Conservation (phyloP, 2,113 vertebrate genomes). For the Prinia subflava region DNA sequence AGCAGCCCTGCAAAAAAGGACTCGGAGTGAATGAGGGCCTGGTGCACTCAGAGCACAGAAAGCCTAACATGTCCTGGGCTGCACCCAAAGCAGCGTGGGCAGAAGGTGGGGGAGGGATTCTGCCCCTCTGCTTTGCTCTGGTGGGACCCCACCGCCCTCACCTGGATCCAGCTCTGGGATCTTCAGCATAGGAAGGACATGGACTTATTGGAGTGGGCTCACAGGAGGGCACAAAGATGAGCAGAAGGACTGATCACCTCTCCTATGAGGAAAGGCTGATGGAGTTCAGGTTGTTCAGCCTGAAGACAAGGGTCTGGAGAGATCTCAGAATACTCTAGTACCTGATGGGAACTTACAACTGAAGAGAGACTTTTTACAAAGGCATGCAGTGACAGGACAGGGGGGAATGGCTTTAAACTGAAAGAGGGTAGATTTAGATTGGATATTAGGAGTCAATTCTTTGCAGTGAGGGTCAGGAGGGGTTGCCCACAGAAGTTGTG, state of each 20-base stretch:
- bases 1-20: background rate
- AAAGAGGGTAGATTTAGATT: background rate
- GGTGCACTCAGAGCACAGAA: background rate
- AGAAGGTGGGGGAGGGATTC: background rate
- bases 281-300: background rate
- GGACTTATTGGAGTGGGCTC: background rate
- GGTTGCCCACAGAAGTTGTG: background rate
- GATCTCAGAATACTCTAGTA: background rate
- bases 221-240: background rate
- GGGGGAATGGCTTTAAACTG: background rate
- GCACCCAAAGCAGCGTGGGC: background rate
- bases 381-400: background rate
- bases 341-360: background rate
- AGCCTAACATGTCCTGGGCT: background rate
- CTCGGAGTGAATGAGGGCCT: background rate
- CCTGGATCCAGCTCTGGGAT: background rate
- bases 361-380: background rate
- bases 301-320: background rate
- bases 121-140: background rate
- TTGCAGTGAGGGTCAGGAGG: background rate
- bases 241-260: background rate
- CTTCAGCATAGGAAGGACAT: background rate
- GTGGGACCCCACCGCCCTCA: background rate
- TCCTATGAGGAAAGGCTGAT: background rate
- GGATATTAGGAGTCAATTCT: background rate